Evolutionary conservation across 2,888 invertebrate species (phyloP).

Genomic region (Nemoura dubitans): DNA sequence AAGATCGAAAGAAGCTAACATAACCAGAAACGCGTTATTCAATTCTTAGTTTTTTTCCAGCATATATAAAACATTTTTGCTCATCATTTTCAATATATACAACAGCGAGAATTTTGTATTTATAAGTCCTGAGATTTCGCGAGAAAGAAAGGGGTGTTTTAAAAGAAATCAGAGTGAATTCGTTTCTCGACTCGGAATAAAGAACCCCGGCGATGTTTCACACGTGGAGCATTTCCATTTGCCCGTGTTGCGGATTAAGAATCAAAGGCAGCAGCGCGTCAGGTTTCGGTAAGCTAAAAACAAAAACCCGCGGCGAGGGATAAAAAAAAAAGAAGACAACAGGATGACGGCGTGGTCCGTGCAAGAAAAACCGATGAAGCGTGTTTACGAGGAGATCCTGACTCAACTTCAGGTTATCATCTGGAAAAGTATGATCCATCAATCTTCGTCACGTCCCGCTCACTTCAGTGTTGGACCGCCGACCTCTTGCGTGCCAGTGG

Average conservation of each 20-base stretch:
- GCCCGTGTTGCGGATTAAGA: neutral
- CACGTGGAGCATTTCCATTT: neutral
- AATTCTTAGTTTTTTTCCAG: too few relatives aligned
- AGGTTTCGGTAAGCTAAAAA: slow-evolving; percentile 21
- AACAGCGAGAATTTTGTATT: too few relatives aligned
- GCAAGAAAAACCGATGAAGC: slow-evolving; percentile 22
- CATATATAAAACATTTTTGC: too few relatives aligned
- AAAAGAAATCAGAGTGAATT: too few relatives aligned
- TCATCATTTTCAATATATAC: too few relatives aligned
- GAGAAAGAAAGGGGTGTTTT: too few relatives aligned
- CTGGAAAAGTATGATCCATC: slow-evolving; percentile 20
- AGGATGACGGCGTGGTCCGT: neutral
- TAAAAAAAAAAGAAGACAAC: neutral
- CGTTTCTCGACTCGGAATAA: too few relatives aligned
- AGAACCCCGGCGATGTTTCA: neutral
- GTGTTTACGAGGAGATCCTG: slow-evolving; percentile 12
- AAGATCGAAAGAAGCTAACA: too few relatives aligned
- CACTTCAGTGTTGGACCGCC: slow-evolving; percentile 14
- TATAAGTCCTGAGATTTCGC: too few relatives aligned
- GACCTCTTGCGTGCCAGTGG: neutral
- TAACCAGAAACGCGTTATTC: too few relatives aligned
- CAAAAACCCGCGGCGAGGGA: neutral
- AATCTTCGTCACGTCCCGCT: neutral
- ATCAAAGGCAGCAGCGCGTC: neutral
- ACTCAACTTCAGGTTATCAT: slow-evolving; percentile 17